Evolutionary conservation across 2,888 invertebrate species (phyloP).

Genomic region (Metellina segmentata): DNA sequence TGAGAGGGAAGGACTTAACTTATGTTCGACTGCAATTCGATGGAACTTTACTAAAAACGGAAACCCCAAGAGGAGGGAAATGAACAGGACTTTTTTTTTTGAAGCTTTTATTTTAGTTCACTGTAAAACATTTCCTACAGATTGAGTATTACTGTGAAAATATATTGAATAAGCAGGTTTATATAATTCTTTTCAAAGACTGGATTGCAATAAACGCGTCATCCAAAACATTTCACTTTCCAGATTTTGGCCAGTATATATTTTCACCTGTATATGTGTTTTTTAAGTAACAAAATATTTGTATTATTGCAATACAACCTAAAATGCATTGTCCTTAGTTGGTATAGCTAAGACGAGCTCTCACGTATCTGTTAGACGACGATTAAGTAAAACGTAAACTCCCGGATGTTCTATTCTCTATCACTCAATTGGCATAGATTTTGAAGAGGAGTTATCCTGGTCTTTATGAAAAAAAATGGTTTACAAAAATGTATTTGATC

Average conservation of each 20-base stretch:
- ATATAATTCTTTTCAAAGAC: background rate
- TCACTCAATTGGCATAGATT: background rate
- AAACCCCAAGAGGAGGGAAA: background rate
- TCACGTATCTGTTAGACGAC: background rate
- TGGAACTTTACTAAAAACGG: background rate
- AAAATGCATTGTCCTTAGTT: background rate
- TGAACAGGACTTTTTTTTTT: background rate
- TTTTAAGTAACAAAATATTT: background rate
- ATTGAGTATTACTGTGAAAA: background rate
- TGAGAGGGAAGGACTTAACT: too few relatives aligned
- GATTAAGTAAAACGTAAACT: background rate
- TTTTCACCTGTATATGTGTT: background rate
- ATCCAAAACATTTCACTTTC: background rate
- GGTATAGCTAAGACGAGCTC: background rate
- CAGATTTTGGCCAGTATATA: constrained; percentile 1
- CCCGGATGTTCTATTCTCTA: background rate
- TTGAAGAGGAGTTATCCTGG: background rate
- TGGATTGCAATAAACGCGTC: background rate
- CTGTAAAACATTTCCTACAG: background rate
- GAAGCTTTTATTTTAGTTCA: background rate
- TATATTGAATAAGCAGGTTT: background rate
- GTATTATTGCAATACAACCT: background rate
- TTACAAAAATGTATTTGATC: background rate
- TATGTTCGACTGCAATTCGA: background rate
- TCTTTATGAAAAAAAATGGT: background rate